Conservation (phyloP, 2,797 vertebrate species). For the Tympanoctomys barrerae region DNA sequence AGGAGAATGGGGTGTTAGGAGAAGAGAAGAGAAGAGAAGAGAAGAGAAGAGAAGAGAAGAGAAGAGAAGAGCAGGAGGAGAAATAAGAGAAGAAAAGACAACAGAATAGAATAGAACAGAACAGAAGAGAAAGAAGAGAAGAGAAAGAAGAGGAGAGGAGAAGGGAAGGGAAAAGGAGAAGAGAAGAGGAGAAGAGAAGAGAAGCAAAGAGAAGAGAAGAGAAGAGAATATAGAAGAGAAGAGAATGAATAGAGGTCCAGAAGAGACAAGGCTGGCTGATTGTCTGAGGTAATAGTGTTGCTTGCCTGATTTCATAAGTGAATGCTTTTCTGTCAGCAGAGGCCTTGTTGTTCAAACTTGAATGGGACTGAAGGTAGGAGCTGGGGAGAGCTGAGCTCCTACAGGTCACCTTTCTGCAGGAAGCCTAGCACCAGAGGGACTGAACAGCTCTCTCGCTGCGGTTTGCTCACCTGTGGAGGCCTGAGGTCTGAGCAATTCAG, state of each 20-base stretch:
- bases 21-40: background rate
- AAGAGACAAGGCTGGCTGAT: background rate
- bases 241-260: background rate
- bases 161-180: no score
- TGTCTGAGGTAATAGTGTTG: background rate
- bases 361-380: background rate
- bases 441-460: accelerated
- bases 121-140: no score
- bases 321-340: background rate
- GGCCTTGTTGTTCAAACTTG: background rate
- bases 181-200: no score
- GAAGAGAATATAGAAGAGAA: background rate
- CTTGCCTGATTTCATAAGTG: accelerated
- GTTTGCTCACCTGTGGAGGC: background rate
- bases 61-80: background rate
- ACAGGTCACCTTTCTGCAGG: background rate
- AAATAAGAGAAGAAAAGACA: background rate
- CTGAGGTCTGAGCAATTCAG: accelerated
- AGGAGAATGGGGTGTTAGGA: background rate
- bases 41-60: background rate
- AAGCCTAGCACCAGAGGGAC: no score
- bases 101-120: background rate
- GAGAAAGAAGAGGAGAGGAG: no score
- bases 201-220: no score
- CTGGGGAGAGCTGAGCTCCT: background rate